These are phyloP conservation scores for Amiota minor DNA, from an alignment of 2,888 invertebrate genomes.

Conservation along the genomic window DNA sequence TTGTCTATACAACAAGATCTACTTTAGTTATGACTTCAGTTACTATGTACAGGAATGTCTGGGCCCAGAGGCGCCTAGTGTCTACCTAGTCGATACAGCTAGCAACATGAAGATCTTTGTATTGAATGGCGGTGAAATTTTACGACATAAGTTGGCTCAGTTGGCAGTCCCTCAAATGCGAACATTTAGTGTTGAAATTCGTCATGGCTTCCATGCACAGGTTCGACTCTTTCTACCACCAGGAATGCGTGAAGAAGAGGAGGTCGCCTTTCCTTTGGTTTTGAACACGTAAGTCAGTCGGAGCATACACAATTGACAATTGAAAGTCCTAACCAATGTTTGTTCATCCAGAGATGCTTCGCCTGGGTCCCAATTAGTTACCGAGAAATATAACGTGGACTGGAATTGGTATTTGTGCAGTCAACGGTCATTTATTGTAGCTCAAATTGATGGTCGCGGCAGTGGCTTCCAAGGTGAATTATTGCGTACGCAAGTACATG, in stretches of 20 bases:
- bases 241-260: constrained; percentile 86
- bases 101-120: constrained; percentile 78
- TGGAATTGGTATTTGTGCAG: constrained; percentile 91
- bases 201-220: constrained; percentile 80
- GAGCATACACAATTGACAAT: neutral
- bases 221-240: constrained; percentile 88
- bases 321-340: neutral
- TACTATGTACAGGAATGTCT: constrained; percentile 84
- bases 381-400: constrained; percentile 84
- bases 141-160: constrained; percentile 78
- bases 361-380: constrained; percentile 89
- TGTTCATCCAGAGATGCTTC: constrained; percentile 78
- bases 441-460: constrained; percentile 91
- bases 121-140: constrained; percentile 80
- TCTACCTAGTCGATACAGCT: constrained; percentile 78
- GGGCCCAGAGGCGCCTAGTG: constrained; percentile 83
- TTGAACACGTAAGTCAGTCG: constrained; percentile 83
- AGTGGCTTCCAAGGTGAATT: constrained; percentile 88
- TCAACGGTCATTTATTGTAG: constrained; percentile 87
- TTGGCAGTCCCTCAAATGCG: constrained; percentile 85
- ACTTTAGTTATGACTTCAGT: constrained; percentile 79
- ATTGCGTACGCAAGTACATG: constrained; percentile 82
- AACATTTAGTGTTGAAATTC: constrained; percentile 80
- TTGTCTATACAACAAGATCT: constrained; percentile 79
- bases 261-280: constrained; percentile 85